These are phyloP conservation scores for Malurus leucopterus DNA, from an alignment of 2,797 vertebrate species.

Conservation along the genomic window DNA sequence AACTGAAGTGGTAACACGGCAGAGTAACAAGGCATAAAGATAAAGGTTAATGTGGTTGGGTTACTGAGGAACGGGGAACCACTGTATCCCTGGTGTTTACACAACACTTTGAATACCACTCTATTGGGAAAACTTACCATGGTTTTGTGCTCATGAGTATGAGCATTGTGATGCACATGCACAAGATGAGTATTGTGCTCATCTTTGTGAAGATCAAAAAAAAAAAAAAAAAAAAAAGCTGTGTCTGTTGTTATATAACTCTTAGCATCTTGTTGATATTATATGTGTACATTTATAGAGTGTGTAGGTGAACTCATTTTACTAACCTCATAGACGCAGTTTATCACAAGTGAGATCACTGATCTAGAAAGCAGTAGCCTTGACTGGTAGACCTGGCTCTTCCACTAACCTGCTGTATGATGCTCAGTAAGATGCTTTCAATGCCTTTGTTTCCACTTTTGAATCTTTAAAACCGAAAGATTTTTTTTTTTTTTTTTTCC, in stretches of 20 bases:
- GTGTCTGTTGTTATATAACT: background rate
- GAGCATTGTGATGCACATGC: too few species aligned
- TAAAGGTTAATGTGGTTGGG: background rate
- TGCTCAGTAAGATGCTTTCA: background rate
- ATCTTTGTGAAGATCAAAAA: background rate
- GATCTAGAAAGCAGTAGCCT: background rate
- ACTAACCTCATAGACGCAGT: background rate
- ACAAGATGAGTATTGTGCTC: background rate
- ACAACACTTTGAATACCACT: background rate
- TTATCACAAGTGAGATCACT: background rate
- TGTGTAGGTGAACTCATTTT: background rate
- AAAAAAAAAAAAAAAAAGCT: background rate
- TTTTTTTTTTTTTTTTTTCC: background rate
- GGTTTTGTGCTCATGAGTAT: too few species aligned
- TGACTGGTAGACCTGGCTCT: background rate
- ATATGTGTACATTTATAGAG: background rate
- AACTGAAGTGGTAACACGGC: accelerated
- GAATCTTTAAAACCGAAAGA: background rate
- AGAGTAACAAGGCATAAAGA: background rate
- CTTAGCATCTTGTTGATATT: background rate
- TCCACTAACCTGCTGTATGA: background rate
- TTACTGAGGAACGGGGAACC: background rate
- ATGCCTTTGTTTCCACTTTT: background rate
- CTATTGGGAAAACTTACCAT: background rate
- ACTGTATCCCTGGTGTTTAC: accelerated